These are phyloP conservation scores for Cyclura pinguis DNA, from an alignment of 2,797 vertebrate species.

Conservation along the genomic window DNA sequence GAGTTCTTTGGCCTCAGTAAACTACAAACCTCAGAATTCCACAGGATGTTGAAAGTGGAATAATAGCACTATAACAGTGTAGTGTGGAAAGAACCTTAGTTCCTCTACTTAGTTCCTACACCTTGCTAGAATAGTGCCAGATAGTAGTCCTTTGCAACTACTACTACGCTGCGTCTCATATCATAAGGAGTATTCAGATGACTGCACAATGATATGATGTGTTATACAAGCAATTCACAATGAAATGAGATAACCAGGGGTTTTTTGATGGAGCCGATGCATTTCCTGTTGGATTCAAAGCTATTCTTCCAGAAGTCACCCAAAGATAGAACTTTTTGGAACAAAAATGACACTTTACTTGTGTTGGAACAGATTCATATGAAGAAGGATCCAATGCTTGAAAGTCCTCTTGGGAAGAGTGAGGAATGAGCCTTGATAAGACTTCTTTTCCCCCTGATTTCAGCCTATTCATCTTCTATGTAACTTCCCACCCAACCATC, in stretches of 20 bases:
- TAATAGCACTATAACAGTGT: no score
- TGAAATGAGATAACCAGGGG: background rate
- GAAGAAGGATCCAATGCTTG: no score
- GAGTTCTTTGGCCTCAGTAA: no score
- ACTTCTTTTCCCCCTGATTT: background rate
- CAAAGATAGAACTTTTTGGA: background rate
- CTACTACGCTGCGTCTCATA: background rate
- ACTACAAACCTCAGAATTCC: no score
- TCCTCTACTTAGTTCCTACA: background rate
- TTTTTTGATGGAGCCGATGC: background rate
- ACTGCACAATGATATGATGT: background rate
- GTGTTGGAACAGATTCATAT: background rate
- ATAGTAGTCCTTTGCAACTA: background rate
- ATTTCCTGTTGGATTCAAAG: background rate
- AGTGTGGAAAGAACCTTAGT: no score
- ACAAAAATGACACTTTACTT: background rate
- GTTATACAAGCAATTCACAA: background rate
- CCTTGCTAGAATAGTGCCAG: background rate
- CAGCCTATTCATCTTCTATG: background rate
- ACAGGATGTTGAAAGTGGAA: no score
- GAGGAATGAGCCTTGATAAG: background rate
- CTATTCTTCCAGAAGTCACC: background rate
- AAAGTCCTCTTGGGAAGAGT: background rate
- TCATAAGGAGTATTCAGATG: background rate
- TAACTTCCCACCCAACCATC: background rate